phyloP scores from a whole-genome alignment of 2,888 invertebrate species.

The Gymnoscelis rufifasciata region DNA sequence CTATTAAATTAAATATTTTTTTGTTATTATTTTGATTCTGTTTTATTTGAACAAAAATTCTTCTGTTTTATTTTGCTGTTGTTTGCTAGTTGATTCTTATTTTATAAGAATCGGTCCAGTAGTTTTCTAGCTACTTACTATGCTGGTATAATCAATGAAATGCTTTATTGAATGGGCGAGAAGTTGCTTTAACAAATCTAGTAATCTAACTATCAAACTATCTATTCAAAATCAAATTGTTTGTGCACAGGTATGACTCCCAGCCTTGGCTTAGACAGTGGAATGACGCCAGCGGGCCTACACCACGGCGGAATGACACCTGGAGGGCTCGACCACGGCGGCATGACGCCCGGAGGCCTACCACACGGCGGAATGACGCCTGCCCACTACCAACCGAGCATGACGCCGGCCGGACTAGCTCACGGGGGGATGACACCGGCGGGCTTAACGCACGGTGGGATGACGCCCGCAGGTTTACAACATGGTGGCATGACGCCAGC shows the following conservation, averaged over 20 bases:
- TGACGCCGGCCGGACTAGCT: constrained; percentile 53
- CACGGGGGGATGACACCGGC: constrained; percentile 65
- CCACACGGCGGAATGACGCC: constrained; percentile 43
- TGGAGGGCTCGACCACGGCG: constrained; percentile 44
- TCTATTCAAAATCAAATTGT: too few relatives aligned
- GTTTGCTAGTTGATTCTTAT: too few relatives aligned
- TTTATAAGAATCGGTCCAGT: too few relatives aligned
- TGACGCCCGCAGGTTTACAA: constrained; percentile 59
- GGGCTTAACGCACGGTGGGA: constrained; percentile 58
- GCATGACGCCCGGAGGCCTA: constrained; percentile 43
- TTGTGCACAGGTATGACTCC: constrained; percentile 32
- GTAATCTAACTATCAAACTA: too few relatives aligned
- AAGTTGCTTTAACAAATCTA: too few relatives aligned
- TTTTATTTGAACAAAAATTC: too few relatives aligned
- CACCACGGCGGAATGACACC: constrained; percentile 55
- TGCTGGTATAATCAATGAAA: too few relatives aligned
- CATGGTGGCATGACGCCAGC: constrained; percentile 47
- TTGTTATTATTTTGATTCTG: too few relatives aligned
- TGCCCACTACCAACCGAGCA: constrained; percentile 50
- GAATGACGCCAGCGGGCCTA: constrained; percentile 46
- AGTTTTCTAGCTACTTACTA: too few relatives aligned
- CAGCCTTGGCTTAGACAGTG: constrained; percentile 46
- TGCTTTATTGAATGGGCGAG: too few relatives aligned
- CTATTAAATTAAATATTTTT: too few relatives aligned
- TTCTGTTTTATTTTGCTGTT: too few relatives aligned